Evolutionary conservation across 2,888 invertebrate species (phyloP), one percentile per base, ranked within the genome.

Genomic region (Temnothorax unifasciatus): DNA sequence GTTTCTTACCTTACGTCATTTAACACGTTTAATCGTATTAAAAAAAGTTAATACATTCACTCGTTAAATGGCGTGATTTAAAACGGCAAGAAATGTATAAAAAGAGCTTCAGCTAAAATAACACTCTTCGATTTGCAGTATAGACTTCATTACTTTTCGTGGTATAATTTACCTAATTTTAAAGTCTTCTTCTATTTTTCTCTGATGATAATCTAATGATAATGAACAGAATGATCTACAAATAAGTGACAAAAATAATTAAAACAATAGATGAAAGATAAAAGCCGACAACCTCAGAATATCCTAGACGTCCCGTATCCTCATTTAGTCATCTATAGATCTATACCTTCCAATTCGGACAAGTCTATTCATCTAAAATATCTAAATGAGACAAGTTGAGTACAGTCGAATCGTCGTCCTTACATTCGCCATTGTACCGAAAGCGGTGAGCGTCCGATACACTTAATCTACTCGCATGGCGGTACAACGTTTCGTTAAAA

Each of bases 401-500:
- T 9, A 21, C 34, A n/a, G 29, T 76, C 21, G 47, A 63, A 38
- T 64, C 25, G 29, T 41, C 54, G 41, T 54, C 9, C 21, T 77
- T 25, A 38, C 44, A 34, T 13, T 25, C 29, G 9, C 34, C 13
- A 25, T 52, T 66, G 66, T 66, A 25, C n/a, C 34, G 8, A 59
- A 75, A 71, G 59, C 41, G 21, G 25, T 18, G 44, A 34, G 57
- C 18, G 21, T 38, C 44, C 25, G 59, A 79, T 79, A 47, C 34
- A 29, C 18, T 66, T 63, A 77, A 83, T 83, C 64, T 44, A 50
- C n/a, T 50, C 63, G 47, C 44, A 21, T 54, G 63, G 54, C 66
- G 64, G 38, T 44, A 38, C 47, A 64, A 8, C 52, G 29, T 73
- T 81, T 71, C 50, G 71, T 52, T 69, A 52, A 75, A 81, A 76